Conservation (phyloP, 2,888 invertebrate genomes). For the Geotrupes spiniger region DNA sequence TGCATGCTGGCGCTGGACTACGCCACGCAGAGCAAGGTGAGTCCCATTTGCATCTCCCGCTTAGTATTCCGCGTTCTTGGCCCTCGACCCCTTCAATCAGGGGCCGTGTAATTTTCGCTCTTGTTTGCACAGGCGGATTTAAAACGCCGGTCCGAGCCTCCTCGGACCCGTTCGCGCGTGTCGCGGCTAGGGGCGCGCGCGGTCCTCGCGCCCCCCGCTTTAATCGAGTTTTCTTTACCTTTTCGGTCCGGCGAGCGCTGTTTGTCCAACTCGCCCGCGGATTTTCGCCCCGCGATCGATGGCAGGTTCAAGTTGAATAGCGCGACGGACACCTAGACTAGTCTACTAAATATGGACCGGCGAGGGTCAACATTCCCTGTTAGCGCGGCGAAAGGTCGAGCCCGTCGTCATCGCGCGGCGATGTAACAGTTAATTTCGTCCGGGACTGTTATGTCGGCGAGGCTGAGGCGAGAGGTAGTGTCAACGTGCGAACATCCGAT, state of each 20-base stretch:
- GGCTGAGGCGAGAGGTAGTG: background rate
- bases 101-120: conserved; percentile 11
- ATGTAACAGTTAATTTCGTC: no score
- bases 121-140: conserved; percentile 24
- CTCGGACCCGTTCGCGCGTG: conserved; percentile 1
- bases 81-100: conserved; percentile 1
- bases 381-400: background rate
- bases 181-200: background rate
- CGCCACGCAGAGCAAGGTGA: conserved; percentile 64
- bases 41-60: no score
- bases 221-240: no score
- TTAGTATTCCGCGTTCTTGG: no score
- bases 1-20: conserved; percentile 70
- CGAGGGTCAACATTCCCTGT: conserved; percentile 3
- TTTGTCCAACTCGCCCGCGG: background rate
- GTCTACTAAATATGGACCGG: conserved; percentile 5
- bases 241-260: no score
- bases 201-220: no score
- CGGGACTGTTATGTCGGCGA: no score
- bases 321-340: conserved; percentile 7
- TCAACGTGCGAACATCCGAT: background rate
- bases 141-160: conserved; percentile 15
- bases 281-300: conserved; percentile 2
- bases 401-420: no score
- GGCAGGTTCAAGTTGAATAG: conserved; percentile 20